Conservation (phyloP, 92 coral and sea anemone species). For the Paragorgia papillata region DNA sequence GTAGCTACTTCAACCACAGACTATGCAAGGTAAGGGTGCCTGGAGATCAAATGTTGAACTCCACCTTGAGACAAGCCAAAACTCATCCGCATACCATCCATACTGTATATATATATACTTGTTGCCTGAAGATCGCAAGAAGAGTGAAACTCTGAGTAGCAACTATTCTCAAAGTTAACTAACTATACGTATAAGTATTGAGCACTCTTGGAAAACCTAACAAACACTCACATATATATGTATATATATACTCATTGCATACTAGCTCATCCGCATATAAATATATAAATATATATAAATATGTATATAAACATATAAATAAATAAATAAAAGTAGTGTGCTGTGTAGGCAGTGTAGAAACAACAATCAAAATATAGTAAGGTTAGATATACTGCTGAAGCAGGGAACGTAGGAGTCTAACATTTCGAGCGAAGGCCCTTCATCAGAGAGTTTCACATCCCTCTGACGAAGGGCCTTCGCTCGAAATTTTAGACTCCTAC, state of each 20-base stretch:
- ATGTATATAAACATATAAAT: no score
- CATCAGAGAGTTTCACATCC: no score
- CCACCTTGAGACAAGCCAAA: neutral
- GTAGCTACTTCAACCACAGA: slow-evolving; percentile 17
- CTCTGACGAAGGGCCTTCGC: no score
- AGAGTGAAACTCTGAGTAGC: no score
- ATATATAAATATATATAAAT: neutral
- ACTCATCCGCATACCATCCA: neutral
- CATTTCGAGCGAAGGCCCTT: no score
- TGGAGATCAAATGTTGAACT: neutral
- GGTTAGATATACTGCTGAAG: no score
- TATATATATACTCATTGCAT: neutral
- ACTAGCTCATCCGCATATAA: neutral
- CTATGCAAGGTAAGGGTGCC: neutral
- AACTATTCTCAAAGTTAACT: neutral
- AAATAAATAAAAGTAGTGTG: no score
- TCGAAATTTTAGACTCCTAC: no score
- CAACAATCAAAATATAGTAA: no score
- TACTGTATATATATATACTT: slow-evolving; percentile 1
- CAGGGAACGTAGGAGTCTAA: no score
- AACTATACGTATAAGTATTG: neutral
- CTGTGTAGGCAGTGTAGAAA: no score
- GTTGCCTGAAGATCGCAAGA: no score
- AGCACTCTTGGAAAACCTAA: neutral
- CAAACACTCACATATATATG: neutral